Evolutionary conservation across 2,888 invertebrate species (phyloP).

Genomic region (Buathra laborator): DNA sequence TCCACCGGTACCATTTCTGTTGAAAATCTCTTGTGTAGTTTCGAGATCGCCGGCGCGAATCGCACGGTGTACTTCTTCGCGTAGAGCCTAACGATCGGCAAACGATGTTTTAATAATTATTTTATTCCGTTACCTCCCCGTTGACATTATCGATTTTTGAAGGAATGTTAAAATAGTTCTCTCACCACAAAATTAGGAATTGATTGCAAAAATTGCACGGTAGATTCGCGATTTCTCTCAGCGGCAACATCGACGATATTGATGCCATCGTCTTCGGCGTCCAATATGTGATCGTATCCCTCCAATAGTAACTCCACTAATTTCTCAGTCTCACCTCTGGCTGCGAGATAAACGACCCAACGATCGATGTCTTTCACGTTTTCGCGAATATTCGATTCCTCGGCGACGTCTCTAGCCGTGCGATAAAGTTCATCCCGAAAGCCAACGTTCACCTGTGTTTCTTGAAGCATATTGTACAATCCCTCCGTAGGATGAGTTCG

Average conservation of each 20-base stretch:
- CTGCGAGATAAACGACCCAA: constrained; percentile 92
- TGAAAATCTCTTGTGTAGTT: constrained; percentile 87
- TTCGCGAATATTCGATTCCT: constrained; percentile 91
- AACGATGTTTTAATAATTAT: not conserved
- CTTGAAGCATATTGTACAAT: constrained; percentile 92
- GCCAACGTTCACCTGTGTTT: constrained; percentile 92
- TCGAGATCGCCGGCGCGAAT: constrained; percentile 89
- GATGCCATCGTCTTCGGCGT: constrained; percentile 90
- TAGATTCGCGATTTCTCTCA: constrained; percentile 89
- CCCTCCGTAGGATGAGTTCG: constrained; percentile 93
- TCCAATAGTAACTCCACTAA: constrained; percentile 90
- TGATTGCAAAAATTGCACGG: constrained; percentile 90
- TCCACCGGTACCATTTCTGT: constrained; percentile 86
- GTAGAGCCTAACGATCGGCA: constrained; percentile 87
- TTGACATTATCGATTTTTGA: not conserved
- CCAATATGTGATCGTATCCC: constrained; percentile 95
- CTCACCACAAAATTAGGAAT: constrained; percentile 92
- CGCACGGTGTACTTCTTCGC: constrained; percentile 92
- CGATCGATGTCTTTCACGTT: constrained; percentile 94
- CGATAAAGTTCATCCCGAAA: constrained; percentile 95
- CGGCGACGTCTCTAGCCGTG: constrained; percentile 94
- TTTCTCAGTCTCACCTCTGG: constrained; percentile 91
- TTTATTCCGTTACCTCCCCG: not conserved
- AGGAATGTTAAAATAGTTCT: not conserved
- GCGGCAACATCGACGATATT: constrained; percentile 90